Evolutionary conservation across 2,888 invertebrate species (phyloP).

Genomic region (Strigamia crassipes): DNA sequence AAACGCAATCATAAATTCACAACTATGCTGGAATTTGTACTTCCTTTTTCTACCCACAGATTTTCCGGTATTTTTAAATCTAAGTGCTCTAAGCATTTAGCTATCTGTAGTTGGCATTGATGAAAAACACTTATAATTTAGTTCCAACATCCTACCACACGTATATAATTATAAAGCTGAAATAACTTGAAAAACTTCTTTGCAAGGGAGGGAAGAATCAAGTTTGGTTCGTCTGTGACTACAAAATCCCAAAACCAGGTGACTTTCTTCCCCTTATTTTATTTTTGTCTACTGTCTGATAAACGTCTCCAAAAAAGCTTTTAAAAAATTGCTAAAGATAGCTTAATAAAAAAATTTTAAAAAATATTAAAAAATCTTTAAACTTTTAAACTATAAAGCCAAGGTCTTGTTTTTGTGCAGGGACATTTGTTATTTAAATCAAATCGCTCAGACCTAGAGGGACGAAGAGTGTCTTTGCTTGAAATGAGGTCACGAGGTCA

Average conservation of each 20-base stretch:
- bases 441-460: neutral
- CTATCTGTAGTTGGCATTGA: neutral
- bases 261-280: too few relatives aligned
- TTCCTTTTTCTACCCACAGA: too few relatives aligned
- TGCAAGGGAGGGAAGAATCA: neutral
- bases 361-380: too few relatives aligned
- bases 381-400: neutral
- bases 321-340: too few relatives aligned
- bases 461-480: neutral
- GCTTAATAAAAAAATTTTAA: too few relatives aligned
- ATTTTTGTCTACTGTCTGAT: too few relatives aligned
- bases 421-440: neutral
- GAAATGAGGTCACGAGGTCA: constrained; percentile 23
- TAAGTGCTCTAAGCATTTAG: neutral
- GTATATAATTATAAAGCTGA: neutral
- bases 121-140: constrained; percentile 13
- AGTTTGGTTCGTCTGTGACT: neutral
- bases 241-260: too few relatives aligned
- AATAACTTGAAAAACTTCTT: neutral
- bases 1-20: too few relatives aligned
- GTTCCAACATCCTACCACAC: neutral
- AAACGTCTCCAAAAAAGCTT: neutral
- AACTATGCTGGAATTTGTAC: too few relatives aligned
- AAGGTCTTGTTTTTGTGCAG: neutral
- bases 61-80: neutral